Base-by-base conservation (phyloP, 2,113 vertebrate species). In the Galeopterus variegatus region DNA sequence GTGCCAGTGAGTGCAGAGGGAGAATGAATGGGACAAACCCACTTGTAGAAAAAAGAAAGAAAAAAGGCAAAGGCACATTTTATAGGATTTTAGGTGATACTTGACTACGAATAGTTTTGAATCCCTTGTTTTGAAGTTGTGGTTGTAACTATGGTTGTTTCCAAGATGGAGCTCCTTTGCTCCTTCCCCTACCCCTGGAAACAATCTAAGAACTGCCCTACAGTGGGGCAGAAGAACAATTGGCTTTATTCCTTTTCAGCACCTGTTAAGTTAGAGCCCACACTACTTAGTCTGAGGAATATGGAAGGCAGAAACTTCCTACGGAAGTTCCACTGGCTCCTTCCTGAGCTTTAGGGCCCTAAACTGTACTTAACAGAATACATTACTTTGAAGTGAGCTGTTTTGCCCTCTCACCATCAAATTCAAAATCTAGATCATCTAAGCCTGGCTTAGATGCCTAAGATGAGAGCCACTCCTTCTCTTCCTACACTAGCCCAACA, bases 391-490 rank as follows among this genome's bases (percentile, higher is more conserved):
- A 72, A 31, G 0, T 58, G 8, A 75, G 23, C 54, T 64, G 31
- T 56, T 95, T 87, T 96, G 62, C 65, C 50, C 94, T 95, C 70
- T 96, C 21, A 36, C 3, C 75, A 94, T 77, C 70, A 94, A 72
- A 90, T 94, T 87, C 28, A 65, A 97, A 96, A 89, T 84, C 18
- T 86, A 79, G 28, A 83, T 83, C 13, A 93, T 73, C n/a, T 65
- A 70, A 72, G 54, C 14, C 36, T 93, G 64, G 12, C 56, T 64
- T 80, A 58, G 54, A 93, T 41, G 36, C 28, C 70, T 93, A 17
- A 36, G 26, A 65, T 36, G 33, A 91, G 21, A 93, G 19, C 54
- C 33, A 88, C 6, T 11, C 45, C 8, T 5, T 79, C 33, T 80
- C 45, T 95, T 85, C 81, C 90, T 75, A 92, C n/a, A 80, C 52